Evolutionary conservation across 1,140 invertebrate genomes (phyloP).

Genomic region (Drosophila navojoa): DNA sequence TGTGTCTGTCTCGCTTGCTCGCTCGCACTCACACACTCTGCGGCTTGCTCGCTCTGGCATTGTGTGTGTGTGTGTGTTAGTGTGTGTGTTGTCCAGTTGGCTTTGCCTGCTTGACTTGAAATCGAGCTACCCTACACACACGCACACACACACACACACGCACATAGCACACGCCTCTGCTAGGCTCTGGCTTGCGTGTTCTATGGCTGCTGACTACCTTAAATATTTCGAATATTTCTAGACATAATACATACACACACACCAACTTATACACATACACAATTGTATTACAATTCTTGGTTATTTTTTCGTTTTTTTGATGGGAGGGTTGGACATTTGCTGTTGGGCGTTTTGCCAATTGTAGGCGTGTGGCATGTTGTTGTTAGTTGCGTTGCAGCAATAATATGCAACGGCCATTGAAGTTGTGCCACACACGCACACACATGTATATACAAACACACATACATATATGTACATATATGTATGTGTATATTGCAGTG

Average conservation of each 20-base stretch:
- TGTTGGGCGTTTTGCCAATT: constrained; percentile 46
- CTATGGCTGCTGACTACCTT: constrained; percentile 25
- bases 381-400: constrained; percentile 44
- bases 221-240: constrained; percentile 74
- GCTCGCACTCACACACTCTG: background rate
- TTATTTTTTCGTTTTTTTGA: background rate
- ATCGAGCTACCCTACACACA: constrained; percentile 44
- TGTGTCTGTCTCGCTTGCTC: background rate
- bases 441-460: constrained; percentile 18
- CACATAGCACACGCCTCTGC: constrained; percentile 39
- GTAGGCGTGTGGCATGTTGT: constrained; percentile 45
- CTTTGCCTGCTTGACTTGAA: constrained; percentile 45
- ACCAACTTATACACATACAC: background rate
- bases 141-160: constrained; percentile 17
- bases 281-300: background rate
- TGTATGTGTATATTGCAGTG: constrained; percentile 18
- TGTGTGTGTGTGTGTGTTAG: constrained; percentile 5
- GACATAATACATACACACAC: constrained; percentile 38
- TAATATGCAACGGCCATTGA: constrained; percentile 64
- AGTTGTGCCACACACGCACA: constrained; percentile 50
- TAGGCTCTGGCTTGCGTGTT: constrained; percentile 38
- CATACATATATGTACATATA: constrained; percentile 4
- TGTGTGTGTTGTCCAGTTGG: constrained; percentile 34
- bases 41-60: constrained; percentile 1
- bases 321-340: constrained; percentile 17